Percentiles rank a stretch among this genome's conserved stretches.
phyloP scores from a whole-genome alignment of 2,113 vertebrate species.

The Bufo bufo region DNA sequence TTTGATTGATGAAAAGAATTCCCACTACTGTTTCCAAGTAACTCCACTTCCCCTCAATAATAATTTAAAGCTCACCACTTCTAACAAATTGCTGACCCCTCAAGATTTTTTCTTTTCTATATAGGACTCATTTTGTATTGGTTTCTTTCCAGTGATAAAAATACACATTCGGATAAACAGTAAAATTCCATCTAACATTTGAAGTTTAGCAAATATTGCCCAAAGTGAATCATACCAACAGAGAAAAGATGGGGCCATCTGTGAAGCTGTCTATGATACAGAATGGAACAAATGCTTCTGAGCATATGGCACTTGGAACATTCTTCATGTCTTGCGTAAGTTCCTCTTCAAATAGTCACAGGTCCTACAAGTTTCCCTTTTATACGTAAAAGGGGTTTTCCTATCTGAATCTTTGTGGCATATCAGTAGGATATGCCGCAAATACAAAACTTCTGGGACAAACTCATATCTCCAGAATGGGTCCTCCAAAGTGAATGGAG shows the following conservation, averaged over 20 bases:
- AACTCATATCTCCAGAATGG: too few relatives aligned
- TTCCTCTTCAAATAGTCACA: too few relatives aligned
- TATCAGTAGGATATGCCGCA: too few relatives aligned
- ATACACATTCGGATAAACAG: background rate
- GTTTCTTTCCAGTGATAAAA: background rate
- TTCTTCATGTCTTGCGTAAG: too few relatives aligned
- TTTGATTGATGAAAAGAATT: slow-evolving; percentile 41
- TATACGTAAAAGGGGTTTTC: too few relatives aligned
- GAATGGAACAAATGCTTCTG: background rate
- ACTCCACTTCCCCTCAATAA: background rate
- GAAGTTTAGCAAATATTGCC: background rate
- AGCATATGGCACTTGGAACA: too few relatives aligned
- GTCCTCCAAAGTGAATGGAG: too few relatives aligned
- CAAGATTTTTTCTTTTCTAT: background rate
- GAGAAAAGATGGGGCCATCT: background rate
- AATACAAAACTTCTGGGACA: too few relatives aligned
- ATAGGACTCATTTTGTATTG: background rate
- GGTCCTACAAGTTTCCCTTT: too few relatives aligned
- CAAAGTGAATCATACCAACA: background rate
- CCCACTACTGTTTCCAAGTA: background rate
- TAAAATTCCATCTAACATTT: background rate
- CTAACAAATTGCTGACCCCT: slow-evolving; percentile 6
- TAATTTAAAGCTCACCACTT: slow-evolving; percentile 8
- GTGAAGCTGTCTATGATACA: background rate
- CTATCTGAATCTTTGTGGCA: too few relatives aligned